phyloP scores from a whole-genome alignment of 2,797 vertebrate species.

The Clarias fuscus region DNA sequence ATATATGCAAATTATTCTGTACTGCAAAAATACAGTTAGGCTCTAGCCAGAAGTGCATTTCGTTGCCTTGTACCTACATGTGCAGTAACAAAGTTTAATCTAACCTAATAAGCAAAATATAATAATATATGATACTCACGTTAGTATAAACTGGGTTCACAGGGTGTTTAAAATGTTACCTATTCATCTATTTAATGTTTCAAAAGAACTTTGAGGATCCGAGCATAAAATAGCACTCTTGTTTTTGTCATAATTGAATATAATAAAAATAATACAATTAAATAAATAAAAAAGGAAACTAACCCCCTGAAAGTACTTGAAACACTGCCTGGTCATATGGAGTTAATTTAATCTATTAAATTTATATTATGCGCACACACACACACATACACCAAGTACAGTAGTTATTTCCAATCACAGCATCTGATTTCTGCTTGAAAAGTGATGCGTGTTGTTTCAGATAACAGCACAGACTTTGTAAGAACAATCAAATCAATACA shows the following conservation, averaged over 20 bases:
- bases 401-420: neutral
- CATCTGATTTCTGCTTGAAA: neutral
- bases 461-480: neutral
- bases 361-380: neutral
- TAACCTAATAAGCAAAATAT: neutral
- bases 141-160: neutral
- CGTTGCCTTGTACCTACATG: no score
- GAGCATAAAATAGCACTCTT: neutral
- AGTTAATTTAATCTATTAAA: neutral
- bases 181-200: neutral
- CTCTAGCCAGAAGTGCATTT: no score
- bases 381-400: neutral
- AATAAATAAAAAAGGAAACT: no score
- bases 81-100: no score
- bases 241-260: neutral
- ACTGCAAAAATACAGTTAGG: no score
- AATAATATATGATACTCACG: neutral
- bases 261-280: no score
- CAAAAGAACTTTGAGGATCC: neutral
- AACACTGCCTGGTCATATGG: neutral
- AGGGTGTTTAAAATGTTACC: neutral
- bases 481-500: neutral
- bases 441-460: neutral
- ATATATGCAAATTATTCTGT: no score
- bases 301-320: neutral